Base-by-base conservation (phyloP, 2,888 invertebrate genomes). In the Dromius quadrimaculatus region DNA sequence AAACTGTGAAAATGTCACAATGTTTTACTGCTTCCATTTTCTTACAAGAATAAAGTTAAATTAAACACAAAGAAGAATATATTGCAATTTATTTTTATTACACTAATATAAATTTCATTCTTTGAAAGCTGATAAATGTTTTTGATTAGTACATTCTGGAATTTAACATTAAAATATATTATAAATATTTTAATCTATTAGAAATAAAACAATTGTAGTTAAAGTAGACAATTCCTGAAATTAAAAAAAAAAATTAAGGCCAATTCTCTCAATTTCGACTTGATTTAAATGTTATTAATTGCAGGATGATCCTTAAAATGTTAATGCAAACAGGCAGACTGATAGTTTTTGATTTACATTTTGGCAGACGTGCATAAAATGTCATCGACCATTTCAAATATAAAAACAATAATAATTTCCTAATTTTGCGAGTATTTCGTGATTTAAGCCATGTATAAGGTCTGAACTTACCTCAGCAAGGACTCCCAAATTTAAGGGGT, bases 181-280 rank as follows among this genome's bases (percentile, higher is more conserved):
- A 41, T 41, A 5, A 13, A 41, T 41, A 57, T 34, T 54, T 68
- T 59, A 68, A 59, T 68, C 68, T 15, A 68, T 68, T 68, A 68
- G 59, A 59, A 68, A 68, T 43, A 68, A 36, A 23, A 68, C 68
- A 20, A 68, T 68, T 32, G 68, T 68, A 28, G 68, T 68, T 41
- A 68, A 28, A 23, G 68, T 68, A 19, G 68, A 68, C 15, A 68
- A 6, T 68, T 68, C 68, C 68, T 68, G 34, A 17, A 68, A 68
- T 43, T 19, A 28, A 17, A 19, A 63, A n/a, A 28, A 2, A 32
- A 15, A 54, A 54, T 38, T 62, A 22, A n/a, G n/a, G n/a, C 15
- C n/a, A n/a, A n/a, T n/a, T n/a, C n/a, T n/a, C n/a, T n/a, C n/a
- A n/a, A n/a, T n/a, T n/a, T 41, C 9, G 11, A 41, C 13, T 15